Base-by-base conservation (phyloP, 2,113 vertebrate genomes). In the Phalacrocorax aristotelis region DNA sequence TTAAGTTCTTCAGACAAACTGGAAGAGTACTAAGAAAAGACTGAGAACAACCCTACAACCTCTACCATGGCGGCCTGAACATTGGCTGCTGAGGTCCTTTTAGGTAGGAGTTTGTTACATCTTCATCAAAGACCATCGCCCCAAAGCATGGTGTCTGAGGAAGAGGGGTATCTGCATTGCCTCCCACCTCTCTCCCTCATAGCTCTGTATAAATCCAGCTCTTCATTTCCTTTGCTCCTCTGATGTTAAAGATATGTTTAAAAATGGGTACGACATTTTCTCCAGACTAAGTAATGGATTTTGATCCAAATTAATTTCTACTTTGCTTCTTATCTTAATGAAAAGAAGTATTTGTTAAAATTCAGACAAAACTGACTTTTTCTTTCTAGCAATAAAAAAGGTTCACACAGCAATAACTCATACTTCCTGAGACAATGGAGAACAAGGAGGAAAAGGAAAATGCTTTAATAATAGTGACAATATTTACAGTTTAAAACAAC, bases 61-160 rank as follows among this genome's bases (percentile, higher is more conserved):
- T 55, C 44, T 55, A 1, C 42, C 14, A 1, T 6, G 44, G 13
- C 55, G 29, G 38, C 46, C 76, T 57, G 36, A 79, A 20, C 52
- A 15, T 2, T 15, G 23, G 51, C 42, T 83, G 72, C 65, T 62
- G 49, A 57, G 51, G n/a, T 57, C 5, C 36, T 84, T 22, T n/a
- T 38, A 71, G 44, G 23, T 2, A n/a, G 30, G 30, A 60, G 30
- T 83, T 74, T 57, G 30, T 87, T 25, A n/a, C 9, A 0, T 18
- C 49, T 77, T 61, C 81, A 81, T 55, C 54, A 87, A 72, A 89
- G 16, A 26, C 36, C 21, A 40, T 21, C 66, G 34, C 16, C 25
- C 48, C 0, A 0, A 86, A 54, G 22, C 16, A n/a, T 1, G 1
- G 22, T 40, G 13, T 34, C 64, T 57, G 69, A 77, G n/a, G 40